These are phyloP conservation scores for Eonycteris spelaea DNA, from an alignment of 2,113 vertebrate genomes.

Conservation along the genomic window DNA sequence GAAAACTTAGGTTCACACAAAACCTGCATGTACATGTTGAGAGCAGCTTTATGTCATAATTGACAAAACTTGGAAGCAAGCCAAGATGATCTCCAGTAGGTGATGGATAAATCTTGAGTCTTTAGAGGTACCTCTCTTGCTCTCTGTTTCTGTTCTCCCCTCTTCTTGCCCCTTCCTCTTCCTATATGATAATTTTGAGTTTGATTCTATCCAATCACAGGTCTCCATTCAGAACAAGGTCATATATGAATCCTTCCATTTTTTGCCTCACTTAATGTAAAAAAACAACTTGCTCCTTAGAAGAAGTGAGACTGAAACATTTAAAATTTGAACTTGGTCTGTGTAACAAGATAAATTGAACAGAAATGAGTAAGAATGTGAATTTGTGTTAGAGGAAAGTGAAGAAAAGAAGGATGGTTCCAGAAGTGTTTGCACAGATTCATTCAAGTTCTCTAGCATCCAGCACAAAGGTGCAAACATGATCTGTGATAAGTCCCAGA, in stretches of 20 bases:
- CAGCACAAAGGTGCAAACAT: background rate
- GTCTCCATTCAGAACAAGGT: background rate
- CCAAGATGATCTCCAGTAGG: background rate
- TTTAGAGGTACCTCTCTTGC: background rate
- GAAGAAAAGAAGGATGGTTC: background rate
- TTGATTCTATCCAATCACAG: background rate
- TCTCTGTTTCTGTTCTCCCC: too few species aligned
- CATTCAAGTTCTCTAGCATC: too few species aligned
- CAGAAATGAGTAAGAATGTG: background rate
- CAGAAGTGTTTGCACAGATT: background rate
- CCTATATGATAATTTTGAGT: background rate
- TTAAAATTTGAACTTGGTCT: background rate
- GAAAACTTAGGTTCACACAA: background rate
- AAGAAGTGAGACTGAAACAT: background rate
- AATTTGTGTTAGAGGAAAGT: background rate
- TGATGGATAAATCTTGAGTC: background rate
- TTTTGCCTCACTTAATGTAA: background rate
- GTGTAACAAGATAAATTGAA: background rate
- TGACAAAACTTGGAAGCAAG: background rate
- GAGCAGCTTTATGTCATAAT: background rate
- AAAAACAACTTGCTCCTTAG: background rate
- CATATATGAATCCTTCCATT: background rate
- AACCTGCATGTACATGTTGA: background rate
- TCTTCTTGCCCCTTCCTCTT: accelerated
- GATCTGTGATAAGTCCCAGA: background rate